These are phyloP conservation scores for Tipula vernalis DNA, from an alignment of 2,888 invertebrate genomes.

Conservation along the genomic window DNA sequence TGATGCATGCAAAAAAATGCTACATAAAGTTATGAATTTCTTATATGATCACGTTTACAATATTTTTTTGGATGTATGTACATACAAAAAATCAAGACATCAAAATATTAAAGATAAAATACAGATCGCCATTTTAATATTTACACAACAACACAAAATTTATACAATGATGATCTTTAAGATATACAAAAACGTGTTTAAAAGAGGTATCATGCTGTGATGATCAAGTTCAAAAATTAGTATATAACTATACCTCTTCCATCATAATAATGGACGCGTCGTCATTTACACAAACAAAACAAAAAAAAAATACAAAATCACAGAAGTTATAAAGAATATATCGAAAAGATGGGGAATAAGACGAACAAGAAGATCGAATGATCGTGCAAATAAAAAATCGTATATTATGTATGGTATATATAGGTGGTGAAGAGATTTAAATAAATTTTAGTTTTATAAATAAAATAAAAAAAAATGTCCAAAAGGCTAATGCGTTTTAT, in stretches of 20 bases:
- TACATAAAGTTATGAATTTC: not conserved
- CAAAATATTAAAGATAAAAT: not conserved
- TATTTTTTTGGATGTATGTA: not conserved
- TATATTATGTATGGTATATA: not conserved
- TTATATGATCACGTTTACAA: not conserved
- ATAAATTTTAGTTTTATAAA: not conserved
- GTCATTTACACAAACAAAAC: not conserved
- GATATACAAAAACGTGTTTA: not conserved
- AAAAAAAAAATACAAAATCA: not conserved
- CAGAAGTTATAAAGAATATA: not conserved
- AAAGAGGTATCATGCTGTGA: not conserved
- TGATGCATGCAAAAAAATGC: not conserved
- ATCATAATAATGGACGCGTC: slow-evolving; percentile 4
- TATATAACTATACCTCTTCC: not conserved
- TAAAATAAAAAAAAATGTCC: slow-evolving; percentile 9
- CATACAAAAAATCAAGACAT: not conserved
- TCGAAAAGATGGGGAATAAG: not conserved
- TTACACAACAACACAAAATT: not conserved
- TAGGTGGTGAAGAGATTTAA: slow-evolving; percentile 6
- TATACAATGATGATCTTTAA: not conserved
- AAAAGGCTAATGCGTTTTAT: slow-evolving; percentile 11
- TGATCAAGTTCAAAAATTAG: not conserved
- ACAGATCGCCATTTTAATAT: not conserved
- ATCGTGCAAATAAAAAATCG: not conserved
- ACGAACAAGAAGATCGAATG: not conserved